Conservation (phyloP, 2,113 vertebrate species). For the Lonchura striata region DNA sequence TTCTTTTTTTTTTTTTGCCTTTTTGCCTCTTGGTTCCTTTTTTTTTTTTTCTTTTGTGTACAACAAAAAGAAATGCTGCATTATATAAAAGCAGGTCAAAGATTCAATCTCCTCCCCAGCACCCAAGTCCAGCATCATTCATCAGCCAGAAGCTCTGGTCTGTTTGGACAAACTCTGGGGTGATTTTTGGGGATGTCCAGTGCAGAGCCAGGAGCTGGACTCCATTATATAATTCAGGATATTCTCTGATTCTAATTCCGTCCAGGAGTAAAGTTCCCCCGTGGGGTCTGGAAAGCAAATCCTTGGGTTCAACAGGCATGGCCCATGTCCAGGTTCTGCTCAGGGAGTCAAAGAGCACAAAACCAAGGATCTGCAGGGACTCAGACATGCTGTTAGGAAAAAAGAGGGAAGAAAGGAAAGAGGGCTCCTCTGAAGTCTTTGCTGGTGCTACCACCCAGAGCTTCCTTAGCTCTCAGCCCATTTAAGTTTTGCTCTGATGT, state of each 20-base stretch:
- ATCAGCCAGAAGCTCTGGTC: neutral
- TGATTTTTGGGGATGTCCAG: neutral
- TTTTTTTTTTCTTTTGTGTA: neutral
- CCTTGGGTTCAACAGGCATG: neutral
- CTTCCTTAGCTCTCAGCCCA: neutral
- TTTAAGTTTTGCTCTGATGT: neutral
- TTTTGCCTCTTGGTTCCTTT: neutral
- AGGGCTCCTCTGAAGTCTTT: neutral
- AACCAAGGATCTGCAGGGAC: neutral
- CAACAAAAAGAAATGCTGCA: neutral
- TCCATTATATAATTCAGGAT: neutral
- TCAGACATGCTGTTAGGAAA: neutral
- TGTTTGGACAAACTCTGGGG: neutral
- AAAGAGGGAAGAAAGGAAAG: neutral
- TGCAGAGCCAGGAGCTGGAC: neutral
- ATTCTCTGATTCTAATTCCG: neutral
- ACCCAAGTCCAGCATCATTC: neutral
- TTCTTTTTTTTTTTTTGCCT: fast-evolving
- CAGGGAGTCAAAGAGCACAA: neutral
- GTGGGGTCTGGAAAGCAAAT: neutral
- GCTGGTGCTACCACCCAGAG: neutral
- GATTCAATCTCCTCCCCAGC: neutral
- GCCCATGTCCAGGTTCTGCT: neutral
- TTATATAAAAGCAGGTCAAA: neutral
- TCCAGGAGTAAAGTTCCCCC: neutral